phyloP scores from a whole-genome alignment of 2,113 vertebrate genomes.

The Protobothrops flavoviridis region DNA sequence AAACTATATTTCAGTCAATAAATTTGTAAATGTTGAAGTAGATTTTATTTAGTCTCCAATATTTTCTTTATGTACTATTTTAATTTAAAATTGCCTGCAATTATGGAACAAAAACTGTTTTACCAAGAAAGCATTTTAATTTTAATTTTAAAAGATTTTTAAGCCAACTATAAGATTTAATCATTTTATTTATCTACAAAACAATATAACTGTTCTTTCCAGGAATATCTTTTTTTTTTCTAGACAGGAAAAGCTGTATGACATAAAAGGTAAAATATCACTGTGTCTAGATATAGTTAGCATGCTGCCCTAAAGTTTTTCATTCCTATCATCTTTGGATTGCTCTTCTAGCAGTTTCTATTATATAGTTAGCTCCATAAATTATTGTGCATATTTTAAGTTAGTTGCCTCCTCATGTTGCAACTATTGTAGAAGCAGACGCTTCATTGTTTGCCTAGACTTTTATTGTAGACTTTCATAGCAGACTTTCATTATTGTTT shows the following conservation, averaged over 20 bases:
- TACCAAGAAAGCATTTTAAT: not conserved
- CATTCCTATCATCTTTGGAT: not conserved
- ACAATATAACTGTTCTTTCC: not conserved
- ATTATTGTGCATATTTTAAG: not conserved
- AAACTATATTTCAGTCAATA: not conserved
- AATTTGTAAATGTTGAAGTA: not conserved
- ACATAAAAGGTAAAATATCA: not conserved
- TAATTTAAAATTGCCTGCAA: not conserved
- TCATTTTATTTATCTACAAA: slow-evolving; percentile 16
- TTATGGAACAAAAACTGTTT: not conserved
- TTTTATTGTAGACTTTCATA: not conserved
- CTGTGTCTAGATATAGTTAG: not conserved
- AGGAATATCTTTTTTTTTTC: not conserved
- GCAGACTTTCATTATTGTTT: not conserved
- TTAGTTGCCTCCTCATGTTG: not conserved
- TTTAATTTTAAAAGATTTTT: not conserved
- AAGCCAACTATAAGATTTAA: not conserved
- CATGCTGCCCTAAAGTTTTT: not conserved
- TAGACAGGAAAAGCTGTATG: not conserved
- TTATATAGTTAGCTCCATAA: not conserved
- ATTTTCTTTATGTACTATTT: not conserved
- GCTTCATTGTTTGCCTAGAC: not conserved
- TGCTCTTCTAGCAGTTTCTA: not conserved
- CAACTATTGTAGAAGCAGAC: not conserved
- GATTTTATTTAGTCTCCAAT: not conserved